A percentile compares a stretch with the other conserved stretches of the same genome.
phyloP scores from a whole-genome alignment of 1,140 invertebrate species.

The Bombus polaris region DNA sequence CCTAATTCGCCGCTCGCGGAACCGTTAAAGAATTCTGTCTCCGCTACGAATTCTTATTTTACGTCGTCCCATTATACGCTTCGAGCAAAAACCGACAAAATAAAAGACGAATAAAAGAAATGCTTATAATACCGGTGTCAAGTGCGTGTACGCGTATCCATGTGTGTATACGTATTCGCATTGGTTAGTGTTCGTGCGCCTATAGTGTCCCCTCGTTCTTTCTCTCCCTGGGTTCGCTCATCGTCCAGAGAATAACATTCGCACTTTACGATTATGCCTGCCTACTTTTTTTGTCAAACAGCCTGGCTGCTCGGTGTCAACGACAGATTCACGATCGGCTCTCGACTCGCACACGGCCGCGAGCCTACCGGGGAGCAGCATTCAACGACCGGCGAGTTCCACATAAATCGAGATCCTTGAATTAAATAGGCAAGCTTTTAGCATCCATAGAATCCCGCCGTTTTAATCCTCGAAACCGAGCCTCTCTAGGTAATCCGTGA shows the following conservation, averaged over 20 bases:
- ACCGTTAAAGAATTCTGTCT: constrained; percentile 55
- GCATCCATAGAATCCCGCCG: constrained; percentile 38
- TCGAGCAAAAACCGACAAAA: constrained; percentile 5
- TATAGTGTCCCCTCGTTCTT: constrained; percentile 49
- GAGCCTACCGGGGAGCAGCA: constrained; percentile 34
- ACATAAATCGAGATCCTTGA: constrained; percentile 60
- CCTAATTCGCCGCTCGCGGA: constrained; percentile 43
- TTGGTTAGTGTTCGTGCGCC: background rate
- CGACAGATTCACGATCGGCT: constrained; percentile 68
- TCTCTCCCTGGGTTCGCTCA: constrained; percentile 54
- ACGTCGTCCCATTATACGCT: constrained; percentile 48
- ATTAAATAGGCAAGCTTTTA: constrained; percentile 65
- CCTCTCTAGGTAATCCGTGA: constrained; percentile 27
- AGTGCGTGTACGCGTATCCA: background rate
- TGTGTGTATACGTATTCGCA: background rate
- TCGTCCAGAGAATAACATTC: constrained; percentile 70
- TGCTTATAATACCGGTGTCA: constrained; percentile 1
- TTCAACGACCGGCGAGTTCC: constrained; percentile 53
- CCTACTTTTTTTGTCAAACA: constrained; percentile 64
- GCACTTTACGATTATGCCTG: constrained; percentile 70
- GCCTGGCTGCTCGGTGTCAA: constrained; percentile 60
- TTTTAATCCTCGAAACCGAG: constrained; percentile 35
- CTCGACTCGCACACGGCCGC: constrained; percentile 11
- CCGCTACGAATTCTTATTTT: constrained; percentile 55
- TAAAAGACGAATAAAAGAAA: constrained; percentile 1